These are phyloP conservation scores for Liposcelis brunnea DNA, from an alignment of 2,888 invertebrate genomes.

Conservation along the genomic window DNA sequence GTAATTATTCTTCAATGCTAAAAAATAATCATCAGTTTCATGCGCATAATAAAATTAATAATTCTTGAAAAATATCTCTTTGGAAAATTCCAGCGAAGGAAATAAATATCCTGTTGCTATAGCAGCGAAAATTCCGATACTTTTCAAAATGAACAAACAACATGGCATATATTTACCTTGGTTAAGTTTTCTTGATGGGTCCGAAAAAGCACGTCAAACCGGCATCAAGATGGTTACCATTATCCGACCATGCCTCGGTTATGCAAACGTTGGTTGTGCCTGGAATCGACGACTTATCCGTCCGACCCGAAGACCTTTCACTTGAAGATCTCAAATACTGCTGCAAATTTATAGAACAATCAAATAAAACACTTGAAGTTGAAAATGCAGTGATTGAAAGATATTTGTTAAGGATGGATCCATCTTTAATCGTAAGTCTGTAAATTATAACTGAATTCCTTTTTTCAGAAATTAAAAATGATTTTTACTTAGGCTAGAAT, in stretches of 20 bases:
- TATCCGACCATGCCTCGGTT: neutral
- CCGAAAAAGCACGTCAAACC: no score
- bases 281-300: neutral
- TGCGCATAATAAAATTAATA: no score
- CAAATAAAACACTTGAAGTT: neutral
- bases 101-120: no score
- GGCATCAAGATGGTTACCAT: neutral
- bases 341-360: neutral
- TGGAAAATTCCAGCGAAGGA: no score
- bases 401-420: neutral
- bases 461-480: no score
- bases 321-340: neutral
- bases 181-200: no score
- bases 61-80: no score
- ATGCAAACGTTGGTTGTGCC: neutral
- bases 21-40: no score
- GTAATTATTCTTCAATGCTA: no score
- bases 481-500: neutral
- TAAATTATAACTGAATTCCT: neutral
- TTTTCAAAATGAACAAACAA: no score
- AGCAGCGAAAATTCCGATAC: no score
- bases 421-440: conserved; percentile 5
- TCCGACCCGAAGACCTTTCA: neutral
- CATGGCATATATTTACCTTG: no score
- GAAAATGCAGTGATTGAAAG: neutral